Base-by-base conservation (phyloP, 2,113 vertebrate genomes). In the Onychostoma macrolepis region DNA sequence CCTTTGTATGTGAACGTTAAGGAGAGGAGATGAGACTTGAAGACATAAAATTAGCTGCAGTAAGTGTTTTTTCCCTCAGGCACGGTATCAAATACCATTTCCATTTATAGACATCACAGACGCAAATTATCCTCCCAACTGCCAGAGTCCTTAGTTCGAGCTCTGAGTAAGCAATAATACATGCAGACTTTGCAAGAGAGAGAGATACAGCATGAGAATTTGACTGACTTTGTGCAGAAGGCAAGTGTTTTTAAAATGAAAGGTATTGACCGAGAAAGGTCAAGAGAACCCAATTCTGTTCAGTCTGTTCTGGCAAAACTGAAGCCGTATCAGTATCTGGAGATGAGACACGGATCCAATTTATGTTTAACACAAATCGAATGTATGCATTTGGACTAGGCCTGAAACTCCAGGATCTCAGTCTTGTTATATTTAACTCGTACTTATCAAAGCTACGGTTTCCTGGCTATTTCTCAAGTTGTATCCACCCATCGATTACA, bases 41-140 rank as follows among this genome's bases (percentile, higher is more conserved):
- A 76, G 24, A 69, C 65, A 38, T 75, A 41, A 8, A 86, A 82
- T 26, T 63, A 80, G 69, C 65, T 36, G 53, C 63, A 56, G 76
- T 79, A 89, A 80, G 75, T 76, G 11, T 53, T 89, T 88, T 87
- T 87, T 63, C 45, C 53, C 43, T 67, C 71, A 77, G 69, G 67
- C 67, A 13, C 45, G 24, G 53, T 85, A 85, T 85, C 74, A 89
- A 90, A 94, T 88, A 84, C 77, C 89, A 87, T 90, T 79, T 67
- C 92, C 93, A 91, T 93, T 92, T 94, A 92, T 94, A 94, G 91
- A 88, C 85, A 87, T 88, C 36, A 85, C 61, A 67, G 67, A 67
- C 2, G 75, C 80, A 88, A 85, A 89, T 88, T 63, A 86, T 45
- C 77, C 56, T 77, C 69, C 7, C 4, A 67, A 83, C 24, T 67